These are phyloP conservation scores for Wasmannia auropunctata DNA, from an alignment of 1,140 invertebrate genomes.

Conservation along the genomic window DNA sequence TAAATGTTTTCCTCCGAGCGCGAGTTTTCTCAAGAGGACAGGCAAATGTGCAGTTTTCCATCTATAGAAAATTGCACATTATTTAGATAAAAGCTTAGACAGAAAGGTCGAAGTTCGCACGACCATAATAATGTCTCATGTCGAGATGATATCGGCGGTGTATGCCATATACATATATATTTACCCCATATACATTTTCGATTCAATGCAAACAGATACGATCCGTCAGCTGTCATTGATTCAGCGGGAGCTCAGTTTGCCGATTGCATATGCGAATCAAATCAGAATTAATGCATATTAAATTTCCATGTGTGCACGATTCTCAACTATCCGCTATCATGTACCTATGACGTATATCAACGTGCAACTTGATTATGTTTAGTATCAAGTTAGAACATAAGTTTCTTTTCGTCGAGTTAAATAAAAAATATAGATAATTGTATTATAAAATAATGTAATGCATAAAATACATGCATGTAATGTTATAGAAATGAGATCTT, in stretches of 20 bases:
- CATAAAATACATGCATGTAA: not conserved
- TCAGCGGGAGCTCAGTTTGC: not conserved
- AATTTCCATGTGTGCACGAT: not conserved
- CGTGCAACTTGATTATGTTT: not conserved
- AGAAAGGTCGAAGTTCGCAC: conserved; percentile 26
- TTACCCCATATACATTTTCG: not conserved
- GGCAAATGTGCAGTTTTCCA: conserved; percentile 20
- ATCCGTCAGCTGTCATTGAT: not conserved
- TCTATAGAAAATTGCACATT: not conserved
- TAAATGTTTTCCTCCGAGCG: not conserved
- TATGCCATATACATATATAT: not conserved
- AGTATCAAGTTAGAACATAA: not conserved
- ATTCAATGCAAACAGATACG: conserved; percentile 17
- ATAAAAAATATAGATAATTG: not conserved
- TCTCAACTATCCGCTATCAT: not conserved
- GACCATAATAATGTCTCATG: not conserved
- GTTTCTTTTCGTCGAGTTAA: not conserved
- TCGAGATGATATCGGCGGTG: not conserved
- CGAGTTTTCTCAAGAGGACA: not conserved
- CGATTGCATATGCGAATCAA: not conserved
- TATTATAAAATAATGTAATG: not conserved
- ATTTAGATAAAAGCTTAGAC: not conserved
- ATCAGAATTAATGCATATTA: not conserved
- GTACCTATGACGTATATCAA: not conserved
- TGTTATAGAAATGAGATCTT: not conserved